Percentiles rank a stretch among this genome's conserved stretches.
phyloP scores from a whole-genome alignment of 1,140 invertebrate species.

The Pararge aegeria region DNA sequence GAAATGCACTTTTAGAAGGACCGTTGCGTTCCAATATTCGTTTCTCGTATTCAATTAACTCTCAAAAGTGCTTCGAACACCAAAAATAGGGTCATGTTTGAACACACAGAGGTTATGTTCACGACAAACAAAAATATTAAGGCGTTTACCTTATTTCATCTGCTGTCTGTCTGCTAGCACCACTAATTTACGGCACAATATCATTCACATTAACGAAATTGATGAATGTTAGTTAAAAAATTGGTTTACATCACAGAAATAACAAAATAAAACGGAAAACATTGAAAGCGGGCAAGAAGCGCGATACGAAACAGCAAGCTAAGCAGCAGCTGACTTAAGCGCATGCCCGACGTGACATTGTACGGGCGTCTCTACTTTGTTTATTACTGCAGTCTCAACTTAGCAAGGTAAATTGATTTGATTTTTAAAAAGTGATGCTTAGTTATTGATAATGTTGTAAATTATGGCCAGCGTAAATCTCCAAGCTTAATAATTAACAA shows the following conservation, averaged over 20 bases:
- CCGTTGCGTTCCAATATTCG: not conserved
- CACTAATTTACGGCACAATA: conserved; percentile 68
- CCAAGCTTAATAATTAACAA: no score
- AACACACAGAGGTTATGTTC: conserved; percentile 70
- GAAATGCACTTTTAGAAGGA: not conserved
- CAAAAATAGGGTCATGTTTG: conserved; percentile 7
- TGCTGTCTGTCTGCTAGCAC: conserved; percentile 58
- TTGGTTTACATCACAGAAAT: conserved; percentile 79
- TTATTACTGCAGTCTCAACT: conserved; percentile 1
- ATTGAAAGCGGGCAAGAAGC: conserved; percentile 81
- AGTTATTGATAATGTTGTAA: no score
- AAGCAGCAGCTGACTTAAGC: conserved; percentile 80
- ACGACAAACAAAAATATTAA: conserved; percentile 78
- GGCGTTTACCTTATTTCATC: conserved; percentile 74
- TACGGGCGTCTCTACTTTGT: conserved; percentile 29
- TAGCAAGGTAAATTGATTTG: not conserved
- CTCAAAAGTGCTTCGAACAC: not conserved
- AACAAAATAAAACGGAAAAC: conserved; percentile 81
- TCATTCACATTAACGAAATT: conserved; percentile 60
- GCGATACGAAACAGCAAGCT: conserved; percentile 80
- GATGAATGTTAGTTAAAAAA: conserved; percentile 70
- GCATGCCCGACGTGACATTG: conserved; percentile 62
- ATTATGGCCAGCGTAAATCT: no score
- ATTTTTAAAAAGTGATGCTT: no score
- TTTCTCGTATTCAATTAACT: not conserved